phyloP scores from a whole-genome alignment of 2,797 vertebrate genomes.

The Fistularia tabacaria region DNA sequence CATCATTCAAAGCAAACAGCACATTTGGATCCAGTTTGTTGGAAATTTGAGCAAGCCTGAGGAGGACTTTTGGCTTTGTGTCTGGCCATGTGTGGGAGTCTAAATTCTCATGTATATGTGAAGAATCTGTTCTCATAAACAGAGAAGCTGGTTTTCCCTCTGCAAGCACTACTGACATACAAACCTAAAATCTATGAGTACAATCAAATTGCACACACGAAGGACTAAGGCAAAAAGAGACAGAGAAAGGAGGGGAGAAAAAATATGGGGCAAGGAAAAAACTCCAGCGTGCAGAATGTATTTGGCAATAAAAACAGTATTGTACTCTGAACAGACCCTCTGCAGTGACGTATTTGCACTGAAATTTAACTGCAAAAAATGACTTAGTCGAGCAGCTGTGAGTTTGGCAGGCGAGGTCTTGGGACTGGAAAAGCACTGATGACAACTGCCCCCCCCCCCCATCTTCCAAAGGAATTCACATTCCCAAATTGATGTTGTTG shows the following conservation, averaged over 20 bases:
- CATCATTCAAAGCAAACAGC: not conserved
- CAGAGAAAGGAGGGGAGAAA: constrained; percentile 9
- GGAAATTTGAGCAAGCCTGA: constrained; percentile 40
- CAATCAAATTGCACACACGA: constrained; percentile 50
- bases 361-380: constrained; percentile 63
- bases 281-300: constrained; percentile 56
- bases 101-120: constrained; percentile 1
- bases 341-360: constrained; percentile 67
- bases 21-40: constrained; percentile 16
- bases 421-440: constrained; percentile 44
- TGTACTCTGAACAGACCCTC: constrained; percentile 58
- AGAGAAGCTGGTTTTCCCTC: constrained; percentile 59
- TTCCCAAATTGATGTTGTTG: constrained; percentile 25
- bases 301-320: constrained; percentile 62
- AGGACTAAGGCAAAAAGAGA: constrained; percentile 22
- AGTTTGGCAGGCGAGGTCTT: constrained; percentile 50
- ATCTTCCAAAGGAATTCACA: constrained; percentile 23
- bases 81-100: constrained; percentile 14
- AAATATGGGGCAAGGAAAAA: constrained; percentile 26
- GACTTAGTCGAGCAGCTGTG: constrained; percentile 73
- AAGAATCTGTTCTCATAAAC: constrained; percentile 40
- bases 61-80: constrained; percentile 15
- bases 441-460: constrained; percentile 16
- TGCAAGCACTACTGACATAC: constrained; percentile 65
- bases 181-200: constrained; percentile 70